Evolutionary conservation across 2,113 vertebrate genomes (phyloP).

Genomic region (Oreotrochilus melanogaster): DNA sequence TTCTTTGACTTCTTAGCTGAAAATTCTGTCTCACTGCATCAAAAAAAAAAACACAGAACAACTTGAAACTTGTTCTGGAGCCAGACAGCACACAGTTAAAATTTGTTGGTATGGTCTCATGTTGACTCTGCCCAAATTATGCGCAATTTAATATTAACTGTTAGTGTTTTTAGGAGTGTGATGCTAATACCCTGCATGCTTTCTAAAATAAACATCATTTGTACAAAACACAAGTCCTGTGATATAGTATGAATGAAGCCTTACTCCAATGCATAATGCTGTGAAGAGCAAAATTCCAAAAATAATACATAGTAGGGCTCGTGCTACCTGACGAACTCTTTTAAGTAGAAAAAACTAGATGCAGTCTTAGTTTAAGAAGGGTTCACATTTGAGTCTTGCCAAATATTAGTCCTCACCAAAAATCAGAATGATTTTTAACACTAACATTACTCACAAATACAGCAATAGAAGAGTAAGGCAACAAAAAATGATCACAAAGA

Average conservation of each 20-base stretch:
- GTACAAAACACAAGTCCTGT: slow-evolving; percentile 37
- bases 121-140: slow-evolving; percentile 22
- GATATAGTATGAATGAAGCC: slow-evolving; percentile 9
- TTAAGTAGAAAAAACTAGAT: background rate
- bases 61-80: background rate
- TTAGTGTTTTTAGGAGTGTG: background rate
- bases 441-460: background rate
- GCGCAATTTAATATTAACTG: slow-evolving; percentile 34
- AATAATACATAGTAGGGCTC: background rate
- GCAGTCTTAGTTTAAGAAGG: background rate
- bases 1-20: background rate
- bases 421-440: background rate
- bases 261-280: background rate
- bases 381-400: background rate
- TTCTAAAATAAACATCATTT: slow-evolving; percentile 24
- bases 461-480: background rate
- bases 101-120: background rate
- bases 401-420: too few species aligned
- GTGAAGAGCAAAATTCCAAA: slow-evolving; percentile 15
- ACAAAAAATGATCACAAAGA: background rate
- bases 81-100: background rate
- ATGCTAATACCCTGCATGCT: background rate
- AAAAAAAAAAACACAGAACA: background rate
- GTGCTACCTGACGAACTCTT: background rate
- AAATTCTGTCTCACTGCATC: background rate